Percentiles rank a stretch among this genome's conserved stretches.
These are phyloP conservation scores for Vandiemenella viatica DNA, from an alignment of 2,888 invertebrate species.

Conservation along the genomic window DNA sequence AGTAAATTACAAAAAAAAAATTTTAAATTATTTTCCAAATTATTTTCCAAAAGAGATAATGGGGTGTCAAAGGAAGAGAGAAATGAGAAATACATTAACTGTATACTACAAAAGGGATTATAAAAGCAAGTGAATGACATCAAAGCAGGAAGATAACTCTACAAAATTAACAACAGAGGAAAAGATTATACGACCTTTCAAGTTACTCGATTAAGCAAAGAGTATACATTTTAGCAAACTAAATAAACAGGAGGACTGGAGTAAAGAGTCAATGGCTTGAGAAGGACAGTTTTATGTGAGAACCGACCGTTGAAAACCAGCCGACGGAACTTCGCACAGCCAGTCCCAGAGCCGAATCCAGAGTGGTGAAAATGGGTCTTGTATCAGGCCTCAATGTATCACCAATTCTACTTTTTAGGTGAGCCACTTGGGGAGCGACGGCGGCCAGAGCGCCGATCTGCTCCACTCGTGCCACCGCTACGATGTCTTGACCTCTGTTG, in stretches of 20 bases:
- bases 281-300: conserved; percentile 6
- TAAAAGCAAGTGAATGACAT: too few relatives aligned
- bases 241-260: background rate
- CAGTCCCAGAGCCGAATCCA: background rate
- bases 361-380: background rate
- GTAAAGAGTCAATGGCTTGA: background rate
- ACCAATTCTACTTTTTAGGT: conserved; percentile 11
- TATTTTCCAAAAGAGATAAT: too few relatives aligned
- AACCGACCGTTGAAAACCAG: conserved; percentile 11
- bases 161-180: too few relatives aligned
- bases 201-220: too few relatives aligned
- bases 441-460: conserved; percentile 5
- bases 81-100: too few relatives aligned
- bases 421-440: conserved; percentile 10
- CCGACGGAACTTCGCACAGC: conserved; percentile 4
- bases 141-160: too few relatives aligned
- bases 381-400: background rate
- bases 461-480: conserved; percentile 4
- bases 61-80: too few relatives aligned
- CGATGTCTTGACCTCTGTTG: conserved; percentile 11
- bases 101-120: too few relatives aligned
- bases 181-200: too few relatives aligned
- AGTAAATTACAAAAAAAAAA: background rate
- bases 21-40: background rate
- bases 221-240: too few relatives aligned